These are phyloP conservation scores for Brachirus orientalis DNA, from an alignment of 2,113 vertebrate genomes.

Conservation along the genomic window DNA sequence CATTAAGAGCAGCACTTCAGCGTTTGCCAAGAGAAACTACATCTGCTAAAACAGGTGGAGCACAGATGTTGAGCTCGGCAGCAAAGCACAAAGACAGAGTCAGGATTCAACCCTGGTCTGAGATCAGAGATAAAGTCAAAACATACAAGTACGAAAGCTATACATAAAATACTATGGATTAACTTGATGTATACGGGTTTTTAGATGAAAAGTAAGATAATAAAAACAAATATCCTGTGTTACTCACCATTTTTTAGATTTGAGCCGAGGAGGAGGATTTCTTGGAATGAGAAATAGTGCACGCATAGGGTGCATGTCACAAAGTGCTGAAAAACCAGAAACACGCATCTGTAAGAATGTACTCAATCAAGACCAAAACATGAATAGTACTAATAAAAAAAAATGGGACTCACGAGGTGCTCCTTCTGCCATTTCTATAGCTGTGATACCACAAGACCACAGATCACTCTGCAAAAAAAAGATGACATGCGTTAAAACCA, in stretches of 20 bases:
- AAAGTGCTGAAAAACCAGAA: slow-evolving; percentile 85
- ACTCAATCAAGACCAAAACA: neutral
- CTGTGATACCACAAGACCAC: slow-evolving; percentile 98
- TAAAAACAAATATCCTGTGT: neutral
- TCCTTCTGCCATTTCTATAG: slow-evolving; percentile 99
- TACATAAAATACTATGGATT: slow-evolving; percentile 11
- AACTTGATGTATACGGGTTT: slow-evolving; percentile 1
- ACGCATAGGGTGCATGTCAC: slow-evolving; percentile 99
- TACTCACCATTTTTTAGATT: slow-evolving; percentile 98
- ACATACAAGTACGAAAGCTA: slow-evolving; percentile 6
- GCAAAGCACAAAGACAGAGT: slow-evolving; percentile 22
- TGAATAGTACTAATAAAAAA: neutral
- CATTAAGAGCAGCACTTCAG: slow-evolving; percentile 1
- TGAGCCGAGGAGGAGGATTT: slow-evolving; percentile 97
- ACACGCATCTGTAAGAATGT: neutral
- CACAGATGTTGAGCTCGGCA: slow-evolving; percentile 59
- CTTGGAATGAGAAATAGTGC: slow-evolving; percentile 98
- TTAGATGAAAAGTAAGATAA: neutral
- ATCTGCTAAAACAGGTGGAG: slow-evolving; percentile 60
- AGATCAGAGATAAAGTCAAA: slow-evolving; percentile 22
- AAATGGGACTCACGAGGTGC: slow-evolving; percentile 91
- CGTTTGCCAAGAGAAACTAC: slow-evolving; percentile 24
- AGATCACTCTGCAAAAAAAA: slow-evolving; percentile 90
- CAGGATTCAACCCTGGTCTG: slow-evolving; percentile 23
- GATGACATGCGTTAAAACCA: slow-evolving; percentile 9